Conservation (phyloP, 1,140 invertebrate genomes). For the Drosophila pachea region DNA sequence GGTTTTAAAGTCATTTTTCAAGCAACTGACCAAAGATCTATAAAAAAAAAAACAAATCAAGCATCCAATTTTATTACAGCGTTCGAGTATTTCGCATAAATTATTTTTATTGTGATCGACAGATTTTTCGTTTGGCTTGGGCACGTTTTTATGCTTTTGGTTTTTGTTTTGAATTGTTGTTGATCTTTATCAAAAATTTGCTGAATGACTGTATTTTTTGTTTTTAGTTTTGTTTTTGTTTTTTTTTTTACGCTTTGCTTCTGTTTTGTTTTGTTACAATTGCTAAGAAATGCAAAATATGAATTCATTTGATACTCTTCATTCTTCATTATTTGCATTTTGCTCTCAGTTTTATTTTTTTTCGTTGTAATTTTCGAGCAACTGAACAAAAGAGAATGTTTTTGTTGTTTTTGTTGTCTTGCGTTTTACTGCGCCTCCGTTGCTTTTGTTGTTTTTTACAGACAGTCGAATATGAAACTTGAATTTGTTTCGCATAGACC, state of each 20-base stretch:
- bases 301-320: slow-evolving; percentile 1
- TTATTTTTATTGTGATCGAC: no score
- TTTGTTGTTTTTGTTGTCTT: not conserved
- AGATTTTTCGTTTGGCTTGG: no score
- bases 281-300: not conserved
- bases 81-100: no score
- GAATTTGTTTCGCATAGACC: slow-evolving; percentile 22
- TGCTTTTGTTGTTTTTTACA: not conserved
- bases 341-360: slow-evolving; percentile 1
- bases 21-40: no score
- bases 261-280: slow-evolving; percentile 2
- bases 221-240: not conserved
- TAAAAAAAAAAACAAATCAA: no score
- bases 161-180: not conserved
- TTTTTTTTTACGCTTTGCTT: not conserved
- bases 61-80: no score
- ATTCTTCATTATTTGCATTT: slow-evolving; percentile 1
- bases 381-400: not conserved
- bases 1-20: no score
- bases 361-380: not conserved
- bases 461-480: slow-evolving; percentile 27
- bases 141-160: not conserved
- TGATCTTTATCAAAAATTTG: no score
- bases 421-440: not conserved
- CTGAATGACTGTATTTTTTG: no score